Evolutionary conservation across 2,113 vertebrate genomes (phyloP), one percentile per base, ranked within the genome.

Genomic region (Sciurus niger): DNA sequence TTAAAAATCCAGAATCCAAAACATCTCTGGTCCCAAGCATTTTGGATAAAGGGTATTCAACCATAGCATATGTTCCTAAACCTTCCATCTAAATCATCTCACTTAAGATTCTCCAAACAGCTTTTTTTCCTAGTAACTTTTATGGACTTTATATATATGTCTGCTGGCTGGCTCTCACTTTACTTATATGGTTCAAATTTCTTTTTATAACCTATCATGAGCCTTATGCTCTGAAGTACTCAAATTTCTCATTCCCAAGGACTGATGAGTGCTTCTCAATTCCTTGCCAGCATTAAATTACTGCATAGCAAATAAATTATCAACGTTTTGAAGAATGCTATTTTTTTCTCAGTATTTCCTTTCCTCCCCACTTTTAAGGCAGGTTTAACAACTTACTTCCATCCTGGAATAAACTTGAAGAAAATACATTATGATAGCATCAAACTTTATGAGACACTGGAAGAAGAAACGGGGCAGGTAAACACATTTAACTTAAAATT

Each of bases 341-440:
- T 48, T 67, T 89, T 37, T 60, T 77, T 22, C 70, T 67, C 18
- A 37, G 1, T 63, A 60, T 96, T 89, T 97, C 51, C 96, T 97
- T 84, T 97, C 28, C 93, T 74, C 90, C 96, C 78, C 65, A 94
- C 95, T 94, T 98, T 96, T 93, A 96, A 99, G 99, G 99, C 99
- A 92, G 99, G 99, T 86, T 98, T 99, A 98, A 99, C 99, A 48
- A 99, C 99, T 53, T 99, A 99, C 92, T 99, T 99, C 98, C 99
- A 99, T 97, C 99, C 99, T 96, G 99, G 99, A 95, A 99, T 99
- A 98, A 99, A 99, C 96, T 94, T 99, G 63, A 99, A 99, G 99
- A 99, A 99, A 98, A 99, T 99, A 97, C 99, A 99, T 98, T 99
- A 98, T 94, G 98, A 99, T 97, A 99, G 99, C 96, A 99, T 99